Conservation (phyloP, 1,140 invertebrate species). For the Lerema accius region DNA sequence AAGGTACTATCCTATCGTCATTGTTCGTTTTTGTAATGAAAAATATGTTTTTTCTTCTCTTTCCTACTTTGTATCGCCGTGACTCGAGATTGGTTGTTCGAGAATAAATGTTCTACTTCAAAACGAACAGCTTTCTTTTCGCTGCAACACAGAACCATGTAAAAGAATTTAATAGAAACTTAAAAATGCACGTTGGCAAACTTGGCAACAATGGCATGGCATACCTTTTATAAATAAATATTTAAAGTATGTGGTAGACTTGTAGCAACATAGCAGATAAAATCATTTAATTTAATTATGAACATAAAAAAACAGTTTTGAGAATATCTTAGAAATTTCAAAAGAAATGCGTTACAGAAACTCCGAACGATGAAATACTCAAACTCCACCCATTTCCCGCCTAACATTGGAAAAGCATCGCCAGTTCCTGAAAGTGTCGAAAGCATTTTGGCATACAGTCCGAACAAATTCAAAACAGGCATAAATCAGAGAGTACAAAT, state of each 20-base stretch:
- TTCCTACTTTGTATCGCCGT: slow-evolving; percentile 50
- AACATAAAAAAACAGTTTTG: no score
- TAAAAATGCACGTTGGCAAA: no score
- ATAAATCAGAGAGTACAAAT: slow-evolving; percentile 78
- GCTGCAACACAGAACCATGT: no score
- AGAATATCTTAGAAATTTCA: no score
- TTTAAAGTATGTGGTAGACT: no score
- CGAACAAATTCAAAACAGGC: slow-evolving; percentile 77
- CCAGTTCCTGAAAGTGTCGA: slow-evolving; percentile 63
- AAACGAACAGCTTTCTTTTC: neutral
- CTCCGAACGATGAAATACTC: slow-evolving; percentile 38
- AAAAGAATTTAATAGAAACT: slow-evolving; percentile 12
- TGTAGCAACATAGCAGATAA: no score
- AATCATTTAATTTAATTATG: no score
- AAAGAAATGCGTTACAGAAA: no score
- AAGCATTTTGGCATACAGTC: slow-evolving; percentile 69
- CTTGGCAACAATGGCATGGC: no score
- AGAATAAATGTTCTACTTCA: slow-evolving; percentile 6
- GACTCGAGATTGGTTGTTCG: slow-evolving; percentile 44
- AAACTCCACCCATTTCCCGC: slow-evolving; percentile 51
- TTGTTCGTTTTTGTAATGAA: slow-evolving; percentile 77
- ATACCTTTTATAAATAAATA: no score
- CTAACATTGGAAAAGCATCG: slow-evolving; percentile 46
- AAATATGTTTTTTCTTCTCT: slow-evolving; percentile 74
- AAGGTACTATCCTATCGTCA: slow-evolving; percentile 78